A percentile compares a stretch with the other conserved stretches of the same genome.
Evolutionary conservation across 2,888 invertebrate species (phyloP).

Genomic region (Drosophila tanythrix): DNA sequence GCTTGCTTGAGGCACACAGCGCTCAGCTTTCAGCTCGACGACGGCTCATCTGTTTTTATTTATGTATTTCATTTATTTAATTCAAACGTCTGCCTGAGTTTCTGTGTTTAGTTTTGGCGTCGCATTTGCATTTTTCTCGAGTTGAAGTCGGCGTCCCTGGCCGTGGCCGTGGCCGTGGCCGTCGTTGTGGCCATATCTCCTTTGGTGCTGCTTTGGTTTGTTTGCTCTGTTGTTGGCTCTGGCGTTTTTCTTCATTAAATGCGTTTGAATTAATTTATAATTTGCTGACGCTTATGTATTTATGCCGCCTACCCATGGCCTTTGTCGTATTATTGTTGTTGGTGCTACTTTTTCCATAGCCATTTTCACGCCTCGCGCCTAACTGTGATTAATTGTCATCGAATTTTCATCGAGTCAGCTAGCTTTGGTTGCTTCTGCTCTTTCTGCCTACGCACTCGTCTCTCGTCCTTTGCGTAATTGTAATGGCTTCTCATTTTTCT

Average conservation of each 20-base stretch:
- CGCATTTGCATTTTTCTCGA: constrained; percentile 66
- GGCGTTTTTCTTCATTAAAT: constrained; percentile 76
- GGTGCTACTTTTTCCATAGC: constrained; percentile 19
- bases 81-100: constrained; percentile 65
- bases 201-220: constrained; percentile 22
- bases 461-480: constrained; percentile 40
- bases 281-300: constrained; percentile 78
- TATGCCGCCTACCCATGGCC: constrained; percentile 55
- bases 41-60: constrained; percentile 62
- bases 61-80: constrained; percentile 79
- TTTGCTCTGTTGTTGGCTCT: constrained; percentile 48
- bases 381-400: constrained; percentile 79
- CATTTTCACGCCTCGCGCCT: constrained; percentile 76
- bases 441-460: constrained; percentile 21
- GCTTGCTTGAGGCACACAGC: constrained; percentile 19
- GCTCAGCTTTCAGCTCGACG: constrained; percentile 19
- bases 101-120: constrained; percentile 50
- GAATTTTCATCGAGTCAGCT: constrained; percentile 78
- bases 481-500: constrained; percentile 40
- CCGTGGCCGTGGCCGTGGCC: not conserved
- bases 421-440: constrained; percentile 40
- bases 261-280: constrained; percentile 79
- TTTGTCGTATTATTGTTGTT: constrained; percentile 22
- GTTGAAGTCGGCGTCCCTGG: constrained; percentile 11
- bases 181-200: not conserved